Evolutionary conservation across 2,113 vertebrate species (phyloP), one percentile per base, ranked within the genome.

Genomic region (Trachemys scripta): DNA sequence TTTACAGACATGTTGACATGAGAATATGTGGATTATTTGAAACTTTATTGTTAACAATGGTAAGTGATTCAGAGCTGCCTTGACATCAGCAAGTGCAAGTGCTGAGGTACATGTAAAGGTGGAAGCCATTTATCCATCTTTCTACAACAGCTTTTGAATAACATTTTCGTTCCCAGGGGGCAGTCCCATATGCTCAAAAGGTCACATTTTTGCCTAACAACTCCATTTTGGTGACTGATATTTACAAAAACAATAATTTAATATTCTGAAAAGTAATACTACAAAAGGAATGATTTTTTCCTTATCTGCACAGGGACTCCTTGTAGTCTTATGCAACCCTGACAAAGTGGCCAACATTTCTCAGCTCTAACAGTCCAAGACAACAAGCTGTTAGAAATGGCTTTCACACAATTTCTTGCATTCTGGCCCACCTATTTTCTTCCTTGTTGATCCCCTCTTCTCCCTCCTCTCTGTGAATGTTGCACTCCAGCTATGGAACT

Each of bases 41-140:
- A 88, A 65, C 69, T n/a, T 90, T 93, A 12, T 19, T 90, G 49
- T 42, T 80, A 91, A 84, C 65, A 90, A 49, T 69, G 85, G 94
- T 79, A 94, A 96, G 78, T 6, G 86, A 85, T 42, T 42, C 42
- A 42, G 42, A 42, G 42, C 42, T 42, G 42, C 42, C 42, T 42
- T 42, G 42, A 42, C 42, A 42, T 42, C 42, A 42, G 42, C 42
- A 42, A 42, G 4, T 42, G 42, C 42, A 42, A 2, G 0, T 53
- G 38, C 16, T 90, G 65, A 93, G 51, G 86, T 35, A 94, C 22
- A 45, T 89, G 62, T 8, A 94, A 92, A 22, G 24, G 49, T 19
- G 86, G 57, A 90, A 96, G 6, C 76, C 82, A 93, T 94, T 86
- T n/a, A 82, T 78, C 62, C 69, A 35, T 90, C 50, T n/a, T 91